Evolutionary conservation across 2,888 invertebrate genomes (phyloP), one percentile per base, ranked within the genome.

Genomic region (Lingula anatina): DNA sequence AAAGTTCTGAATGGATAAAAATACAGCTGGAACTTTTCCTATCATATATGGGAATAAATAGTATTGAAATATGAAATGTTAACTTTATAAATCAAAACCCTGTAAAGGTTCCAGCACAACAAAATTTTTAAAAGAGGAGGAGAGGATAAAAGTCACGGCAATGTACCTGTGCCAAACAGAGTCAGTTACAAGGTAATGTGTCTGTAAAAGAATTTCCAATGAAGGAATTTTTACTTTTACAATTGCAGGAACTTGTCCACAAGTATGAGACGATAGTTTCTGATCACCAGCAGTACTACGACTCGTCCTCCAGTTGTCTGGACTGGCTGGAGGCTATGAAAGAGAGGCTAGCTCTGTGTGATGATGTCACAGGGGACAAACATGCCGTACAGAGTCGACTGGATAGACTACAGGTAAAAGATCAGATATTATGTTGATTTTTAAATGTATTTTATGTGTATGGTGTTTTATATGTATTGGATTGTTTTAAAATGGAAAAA

Each of bases 241-340:
- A 12, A 12, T 31, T 50, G 1, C 59, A 75, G 73, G 72, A 73
- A 46, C 57, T 64, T 48, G 70, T 71, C 2, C 59, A 90, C 70
- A 88, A 89, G 66, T 93, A 92, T 70, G 86, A 86, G 59, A 90
- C 90, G 63, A 81, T 89, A 49, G 89, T 90, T 61, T 90, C 90
- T 71, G 83, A 87, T 0, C 87, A 90, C 57, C 89, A 90, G 78
- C 91, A 92, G 65, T 72, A 71, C 50, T 67, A 64, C 42, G 68
- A 66, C 50, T 61, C 63, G 4, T 65, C 66, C 53, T 66, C 62
- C 52, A 64, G 64, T 31, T 65, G 66, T 58, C 64, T 65, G 5
- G 70, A 69, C 41, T 89, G 90, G 76, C 89, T 92, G 65, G 92
- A 91, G 71, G 88, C 88, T 65, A 83, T 91, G 35, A 90, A 91